Evolutionary conservation across 2,797 vertebrate genomes (phyloP), one percentile per base, ranked within the genome.

Genomic region (Microctenopoma steveboyesi): DNA sequence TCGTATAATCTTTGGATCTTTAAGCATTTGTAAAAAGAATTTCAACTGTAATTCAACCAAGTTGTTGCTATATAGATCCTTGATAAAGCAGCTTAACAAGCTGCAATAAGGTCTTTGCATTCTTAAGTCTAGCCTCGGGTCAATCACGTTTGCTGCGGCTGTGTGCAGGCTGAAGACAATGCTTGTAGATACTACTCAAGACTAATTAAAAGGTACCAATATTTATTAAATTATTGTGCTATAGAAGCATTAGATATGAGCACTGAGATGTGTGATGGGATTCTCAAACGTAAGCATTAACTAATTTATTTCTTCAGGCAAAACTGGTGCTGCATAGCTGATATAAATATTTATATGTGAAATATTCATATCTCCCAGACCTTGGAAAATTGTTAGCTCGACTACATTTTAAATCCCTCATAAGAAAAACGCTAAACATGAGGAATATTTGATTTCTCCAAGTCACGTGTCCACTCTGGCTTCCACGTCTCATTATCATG

Each of bases 341-440:
- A 43, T 74, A 86, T 88, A 88, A 88, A 89, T 90, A 91, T 90
- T 85, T 82, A 88, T 88, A 74, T 87, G 86, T 84, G 82, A 83
- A 86, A 82, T 88, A 85, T 88, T 87, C 83, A 85, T 83, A 85
- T 80, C 79, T 81, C 43, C 4, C 28, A 69, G 70, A 79, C 70
- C 65, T 65, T 61, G 72, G 65, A 48, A 82, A 86, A 84, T 76
- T 81, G 71, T 75, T 81, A 0, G 14, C 61, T 83, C 75, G 78
- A 74, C 75, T 80, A 76, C 65, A 76, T 86, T 82, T 80, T 52
- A 54, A 74, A 60, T 74, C 68, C 59, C 39, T 43, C n/a, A 69
- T 47, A 43, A 50, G 62, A 48, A 25, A 39, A 71, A 82, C 46
- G 12, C 42, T 14, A 75, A 81, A 80, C 57, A 70, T 0, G 42